Conservation (phyloP, 2,113 vertebrate genomes). For the Neoarius graeffei region DNA sequence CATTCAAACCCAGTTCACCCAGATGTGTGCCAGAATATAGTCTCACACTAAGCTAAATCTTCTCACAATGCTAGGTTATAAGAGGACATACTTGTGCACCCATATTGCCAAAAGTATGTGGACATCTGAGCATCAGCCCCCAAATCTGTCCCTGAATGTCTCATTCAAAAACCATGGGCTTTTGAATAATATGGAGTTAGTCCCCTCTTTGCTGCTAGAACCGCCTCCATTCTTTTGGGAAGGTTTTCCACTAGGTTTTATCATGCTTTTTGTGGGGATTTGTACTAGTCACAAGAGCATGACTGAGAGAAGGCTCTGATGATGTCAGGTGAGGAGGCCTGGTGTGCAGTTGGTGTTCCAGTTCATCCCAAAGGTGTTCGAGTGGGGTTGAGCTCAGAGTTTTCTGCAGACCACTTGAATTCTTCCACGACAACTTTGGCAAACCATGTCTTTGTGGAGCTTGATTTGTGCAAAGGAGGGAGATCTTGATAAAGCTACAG, state of each 20-base stretch:
- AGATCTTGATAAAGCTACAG: not conserved
- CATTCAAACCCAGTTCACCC: not conserved
- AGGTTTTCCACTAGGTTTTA: not conserved
- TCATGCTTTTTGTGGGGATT: not conserved
- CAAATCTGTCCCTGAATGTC: not conserved
- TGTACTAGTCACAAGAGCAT: not conserved
- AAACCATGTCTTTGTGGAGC: not conserved
- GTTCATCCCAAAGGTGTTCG: not conserved
- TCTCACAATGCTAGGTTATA: not conserved
- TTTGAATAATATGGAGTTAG: not conserved
- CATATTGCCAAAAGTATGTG: not conserved
- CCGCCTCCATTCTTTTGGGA: not conserved
- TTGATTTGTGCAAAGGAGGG: not conserved
- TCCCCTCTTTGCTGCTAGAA: not conserved
- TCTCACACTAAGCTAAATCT: not conserved
- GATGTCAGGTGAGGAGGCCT: not conserved
- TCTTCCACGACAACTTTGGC: not conserved
- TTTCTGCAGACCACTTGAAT: too few species aligned
- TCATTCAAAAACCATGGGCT: not conserved
- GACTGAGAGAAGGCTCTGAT: not conserved
- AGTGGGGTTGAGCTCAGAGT: not conserved
- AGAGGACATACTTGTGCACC: not conserved
- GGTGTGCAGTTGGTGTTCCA: not conserved
- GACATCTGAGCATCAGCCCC: not conserved
- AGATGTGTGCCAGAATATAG: not conserved